These are phyloP conservation scores for Pagetopsis macropterus DNA, from an alignment of 2,797 vertebrate species.

Conservation along the genomic window DNA sequence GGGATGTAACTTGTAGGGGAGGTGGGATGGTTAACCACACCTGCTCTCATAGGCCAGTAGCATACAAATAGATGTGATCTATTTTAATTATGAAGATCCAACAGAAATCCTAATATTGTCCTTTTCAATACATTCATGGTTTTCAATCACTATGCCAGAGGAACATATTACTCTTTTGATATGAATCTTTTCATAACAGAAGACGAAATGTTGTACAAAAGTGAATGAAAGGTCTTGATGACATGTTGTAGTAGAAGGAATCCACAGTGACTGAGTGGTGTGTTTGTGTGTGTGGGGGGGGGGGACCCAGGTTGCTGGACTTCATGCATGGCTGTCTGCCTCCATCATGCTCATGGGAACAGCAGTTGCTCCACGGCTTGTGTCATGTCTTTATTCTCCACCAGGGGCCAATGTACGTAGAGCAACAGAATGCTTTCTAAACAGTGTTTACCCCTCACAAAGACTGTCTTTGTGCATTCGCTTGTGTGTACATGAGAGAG, in stretches of 20 bases:
- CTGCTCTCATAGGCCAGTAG: not conserved
- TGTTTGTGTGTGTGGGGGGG: slow-evolving; percentile 13
- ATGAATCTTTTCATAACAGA: not conserved
- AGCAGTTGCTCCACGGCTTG: slow-evolving; percentile 63
- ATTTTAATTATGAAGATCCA: not conserved
- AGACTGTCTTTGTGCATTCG: slow-evolving; percentile 45
- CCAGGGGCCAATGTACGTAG: slow-evolving; percentile 68
- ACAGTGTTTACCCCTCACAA: slow-evolving; percentile 45
- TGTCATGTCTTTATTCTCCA: slow-evolving; percentile 77
- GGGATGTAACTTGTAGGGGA: not conserved
- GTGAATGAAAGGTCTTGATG: slow-evolving; percentile 6
- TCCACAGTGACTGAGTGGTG: slow-evolving; percentile 2
- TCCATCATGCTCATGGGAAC: slow-evolving; percentile 73
- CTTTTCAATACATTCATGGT: not conserved
- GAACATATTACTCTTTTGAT: not conserved
- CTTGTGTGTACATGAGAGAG: slow-evolving; percentile 3
- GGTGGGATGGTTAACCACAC: not conserved
- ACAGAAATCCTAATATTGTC: not conserved
- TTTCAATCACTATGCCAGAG: not conserved
- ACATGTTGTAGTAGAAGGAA: slow-evolving; percentile 33
- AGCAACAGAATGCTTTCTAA: slow-evolving; percentile 58
- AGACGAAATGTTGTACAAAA: slow-evolving; percentile 6
- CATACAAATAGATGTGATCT: not conserved
- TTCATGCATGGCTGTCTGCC: slow-evolving; percentile 66
- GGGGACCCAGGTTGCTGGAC: slow-evolving; percentile 62